Percentiles rank a stretch among this genome's conserved stretches.
Conservation (phyloP, 2,797 vertebrate genomes). For the Trachops cirrhosus region DNA sequence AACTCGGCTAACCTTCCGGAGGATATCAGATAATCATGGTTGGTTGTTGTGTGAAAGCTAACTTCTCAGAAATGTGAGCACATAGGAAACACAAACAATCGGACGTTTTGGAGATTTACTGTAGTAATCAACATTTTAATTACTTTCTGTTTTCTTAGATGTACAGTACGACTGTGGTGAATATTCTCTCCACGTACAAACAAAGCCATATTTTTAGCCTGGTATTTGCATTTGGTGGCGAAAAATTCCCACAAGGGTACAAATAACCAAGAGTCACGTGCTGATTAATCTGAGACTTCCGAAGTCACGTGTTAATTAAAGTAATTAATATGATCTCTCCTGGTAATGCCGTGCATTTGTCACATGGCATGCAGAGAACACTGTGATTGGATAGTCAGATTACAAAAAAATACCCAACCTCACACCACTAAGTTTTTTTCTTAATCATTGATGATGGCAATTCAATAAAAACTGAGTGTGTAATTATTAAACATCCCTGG, state of each 20-base stretch:
- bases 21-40: conserved; percentile 95
- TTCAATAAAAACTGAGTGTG: conserved; percentile 19
- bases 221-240: conserved; percentile 59
- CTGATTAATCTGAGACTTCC: conserved; percentile 60
- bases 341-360: not conserved
- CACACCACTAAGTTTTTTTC: not conserved
- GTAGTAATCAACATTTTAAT: conserved; percentile 78
- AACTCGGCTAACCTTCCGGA: conserved; percentile 95
- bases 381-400: not conserved
- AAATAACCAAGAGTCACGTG: conserved; percentile 63
- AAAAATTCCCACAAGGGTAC: conserved; percentile 65
- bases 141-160: conserved; percentile 76
- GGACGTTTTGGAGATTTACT: conserved; percentile 78
- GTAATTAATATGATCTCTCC: conserved; percentile 64
- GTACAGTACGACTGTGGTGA: conserved; percentile 43
- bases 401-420: not conserved
- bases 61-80: conserved; percentile 83
- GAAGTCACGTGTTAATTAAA: conserved; percentile 63
- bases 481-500: conserved; percentile 5
- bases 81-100: conserved; percentile 82
- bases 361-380: conserved; percentile 10
- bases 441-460: not conserved
- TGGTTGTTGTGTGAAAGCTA: conserved; percentile 86
- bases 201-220: conserved; percentile 57
- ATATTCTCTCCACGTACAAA: conserved; percentile 46